Evolutionary conservation across 2,888 invertebrate species (phyloP), one percentile per base, ranked within the genome.

Genomic region (Standfussiana lucernea): DNA sequence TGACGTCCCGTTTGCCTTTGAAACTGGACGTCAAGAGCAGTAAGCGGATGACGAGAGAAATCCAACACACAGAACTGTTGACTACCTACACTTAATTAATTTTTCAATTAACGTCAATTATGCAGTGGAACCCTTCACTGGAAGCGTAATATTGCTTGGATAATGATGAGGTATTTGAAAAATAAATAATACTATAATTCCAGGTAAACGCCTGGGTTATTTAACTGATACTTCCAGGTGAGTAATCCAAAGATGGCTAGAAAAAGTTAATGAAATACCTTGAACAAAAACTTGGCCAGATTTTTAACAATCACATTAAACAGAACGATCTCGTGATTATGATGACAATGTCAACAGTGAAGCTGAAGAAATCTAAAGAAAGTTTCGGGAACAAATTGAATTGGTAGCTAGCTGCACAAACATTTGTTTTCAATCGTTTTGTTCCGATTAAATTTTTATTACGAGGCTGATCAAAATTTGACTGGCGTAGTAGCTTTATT

Each of bases 351-450:
- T 70, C 70, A 84, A 72, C 45, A 72, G 35, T 21, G 5, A 40
- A 53, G 11, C 28, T 61, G 32, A 67, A 68, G 45, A 75, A 80
- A 69, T 56, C 42, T 24, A 10, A 56, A 35, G 32, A 50, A 69
- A 68, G 2, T 35, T 69, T 15, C 61, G 40, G 21, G 8, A 72
- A 61, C 21, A 71, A 84, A 80, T 79, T n/a, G 37, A 64, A 72
- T 83, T 66, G 61, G 50, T 50, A 70, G 53, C 47, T 50, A 70
- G 53, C 47, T 69, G 37, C 40, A 50, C 84, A 70, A 83, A 80
- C 66, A 84, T 83, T 83, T 75, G 61, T 67, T 69, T 72, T 79
- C 61, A 53, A 75, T 66, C 45, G 21, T 83, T 82, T 83, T 71
- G 40, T 69, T 72, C 45, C 15, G 45, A 73, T 59, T n/a, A 13